Evolutionary conservation across 2,888 invertebrate genomes (phyloP).

Genomic region (Alentia gelatinosa): DNA sequence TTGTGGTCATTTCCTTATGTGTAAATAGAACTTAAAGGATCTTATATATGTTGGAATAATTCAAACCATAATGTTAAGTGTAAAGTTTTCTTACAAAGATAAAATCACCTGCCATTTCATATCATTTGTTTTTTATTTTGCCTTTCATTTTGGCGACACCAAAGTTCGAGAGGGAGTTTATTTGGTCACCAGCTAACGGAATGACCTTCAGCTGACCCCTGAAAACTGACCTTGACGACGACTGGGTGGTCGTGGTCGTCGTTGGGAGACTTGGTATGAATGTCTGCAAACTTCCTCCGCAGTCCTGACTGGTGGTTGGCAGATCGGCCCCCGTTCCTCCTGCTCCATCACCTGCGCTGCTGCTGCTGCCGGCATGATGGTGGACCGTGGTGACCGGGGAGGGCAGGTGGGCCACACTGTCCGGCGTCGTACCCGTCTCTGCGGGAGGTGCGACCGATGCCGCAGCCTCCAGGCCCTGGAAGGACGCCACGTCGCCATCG

Average conservation of each 20-base stretch:
- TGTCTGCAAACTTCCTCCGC: conserved; percentile 61
- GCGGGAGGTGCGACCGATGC: conserved; percentile 56
- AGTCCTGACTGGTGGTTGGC: neutral
- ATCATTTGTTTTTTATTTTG: too few relatives aligned
- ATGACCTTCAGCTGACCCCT: neutral
- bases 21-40: too few relatives aligned
- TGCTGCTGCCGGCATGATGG: conserved; percentile 47
- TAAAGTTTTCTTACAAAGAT: too few relatives aligned
- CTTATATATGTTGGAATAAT: too few relatives aligned
- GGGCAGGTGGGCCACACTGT: conserved; percentile 23
- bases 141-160: too few relatives aligned
- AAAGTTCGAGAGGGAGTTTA: too few relatives aligned
- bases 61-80: too few relatives aligned
- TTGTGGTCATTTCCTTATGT: too few relatives aligned
- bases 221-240: neutral
- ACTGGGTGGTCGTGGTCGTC: conserved; percentile 54
- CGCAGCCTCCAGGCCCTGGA: neutral
- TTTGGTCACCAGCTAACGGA: too few relatives aligned
- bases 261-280: conserved; percentile 65
- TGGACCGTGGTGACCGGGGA: conserved; percentile 8
- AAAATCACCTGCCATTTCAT: too few relatives aligned
- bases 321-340: conserved; percentile 48
- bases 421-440: neutral
- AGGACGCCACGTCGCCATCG: conserved; percentile 9
- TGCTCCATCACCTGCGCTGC: conserved; percentile 64